Evolutionary conservation across 2,888 invertebrate genomes (phyloP).

Genomic region (Diloba caeruleocephala): DNA sequence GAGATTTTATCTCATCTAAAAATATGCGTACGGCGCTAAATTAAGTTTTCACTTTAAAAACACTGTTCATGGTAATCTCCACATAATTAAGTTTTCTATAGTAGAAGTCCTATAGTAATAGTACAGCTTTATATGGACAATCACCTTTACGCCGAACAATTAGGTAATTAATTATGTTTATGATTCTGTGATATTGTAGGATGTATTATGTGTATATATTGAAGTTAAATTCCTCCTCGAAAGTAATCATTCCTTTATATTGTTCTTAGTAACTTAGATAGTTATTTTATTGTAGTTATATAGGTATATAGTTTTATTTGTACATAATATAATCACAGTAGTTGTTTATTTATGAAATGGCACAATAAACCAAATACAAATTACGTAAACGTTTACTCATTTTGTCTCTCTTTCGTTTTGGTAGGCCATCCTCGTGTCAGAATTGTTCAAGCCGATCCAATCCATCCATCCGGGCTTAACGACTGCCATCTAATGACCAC

Average conservation of each 20-base stretch:
- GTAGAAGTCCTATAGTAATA: too few species aligned
- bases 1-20: too few species aligned
- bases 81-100: too few species aligned
- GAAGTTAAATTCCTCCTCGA: conserved; percentile 15
- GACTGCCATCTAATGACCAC: too few species aligned
- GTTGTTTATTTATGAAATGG: conserved; percentile 72
- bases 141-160: conserved; percentile 26
- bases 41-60: too few species aligned
- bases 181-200: conserved; percentile 81
- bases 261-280: conserved; percentile 23
- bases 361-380: conserved; percentile 83
- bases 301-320: conserved; percentile 28
- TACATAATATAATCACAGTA: conserved; percentile 61
- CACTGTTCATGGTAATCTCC: too few species aligned
- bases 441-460: too few species aligned
- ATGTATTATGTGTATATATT: conserved; percentile 49
- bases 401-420: background rate
- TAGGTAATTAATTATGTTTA: conserved; percentile 47
- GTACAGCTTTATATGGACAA: conserved; percentile 2
- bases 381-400: conserved; percentile 7
- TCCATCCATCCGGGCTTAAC: too few species aligned
- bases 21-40: too few species aligned
- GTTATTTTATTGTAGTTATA: conserved; percentile 40
- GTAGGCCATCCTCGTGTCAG: too few species aligned
- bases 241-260: conserved; percentile 45